A percentile compares a stretch with the other conserved stretches of the same genome.
Conservation (phyloP, 2,797 vertebrate species). For the Phrynocephalus vlangalii region DNA sequence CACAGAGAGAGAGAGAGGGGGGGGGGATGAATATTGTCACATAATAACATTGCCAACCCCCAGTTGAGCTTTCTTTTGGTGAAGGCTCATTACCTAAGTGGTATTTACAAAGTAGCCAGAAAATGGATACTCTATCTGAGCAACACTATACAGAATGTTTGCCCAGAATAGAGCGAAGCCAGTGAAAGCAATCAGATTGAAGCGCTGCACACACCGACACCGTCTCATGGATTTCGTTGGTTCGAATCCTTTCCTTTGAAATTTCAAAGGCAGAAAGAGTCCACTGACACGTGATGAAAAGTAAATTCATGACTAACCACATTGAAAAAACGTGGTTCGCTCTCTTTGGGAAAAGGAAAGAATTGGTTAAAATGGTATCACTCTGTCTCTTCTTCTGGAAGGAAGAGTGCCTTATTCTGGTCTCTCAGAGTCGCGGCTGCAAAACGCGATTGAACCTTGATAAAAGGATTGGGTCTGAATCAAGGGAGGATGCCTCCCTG, state of each 20-base stretch:
- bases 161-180: no score
- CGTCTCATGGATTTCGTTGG: no score
- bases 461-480: not conserved
- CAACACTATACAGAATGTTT: no score
- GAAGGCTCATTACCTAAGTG: not conserved
- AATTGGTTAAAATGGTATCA: not conserved
- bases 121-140: no score
- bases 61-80: not conserved
- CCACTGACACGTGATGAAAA: not conserved
- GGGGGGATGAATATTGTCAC: not conserved
- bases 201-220: no score
- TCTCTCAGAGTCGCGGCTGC: not conserved
- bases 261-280: not conserved
- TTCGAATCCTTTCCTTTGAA: not conserved
- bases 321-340: not conserved
- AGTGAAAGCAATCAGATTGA: no score
- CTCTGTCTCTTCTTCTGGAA: no score
- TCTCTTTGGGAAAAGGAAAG: not conserved
- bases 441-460: not conserved
- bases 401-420: not conserved
- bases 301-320: not conserved
- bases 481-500: not conserved
- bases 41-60: not conserved
- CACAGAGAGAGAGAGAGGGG: no score
- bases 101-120: not conserved